A percentile compares a stretch with the other conserved stretches of the same genome.
These are phyloP conservation scores for Erethizon dorsatum DNA, from an alignment of 2,797 vertebrate genomes.

Conservation along the genomic window DNA sequence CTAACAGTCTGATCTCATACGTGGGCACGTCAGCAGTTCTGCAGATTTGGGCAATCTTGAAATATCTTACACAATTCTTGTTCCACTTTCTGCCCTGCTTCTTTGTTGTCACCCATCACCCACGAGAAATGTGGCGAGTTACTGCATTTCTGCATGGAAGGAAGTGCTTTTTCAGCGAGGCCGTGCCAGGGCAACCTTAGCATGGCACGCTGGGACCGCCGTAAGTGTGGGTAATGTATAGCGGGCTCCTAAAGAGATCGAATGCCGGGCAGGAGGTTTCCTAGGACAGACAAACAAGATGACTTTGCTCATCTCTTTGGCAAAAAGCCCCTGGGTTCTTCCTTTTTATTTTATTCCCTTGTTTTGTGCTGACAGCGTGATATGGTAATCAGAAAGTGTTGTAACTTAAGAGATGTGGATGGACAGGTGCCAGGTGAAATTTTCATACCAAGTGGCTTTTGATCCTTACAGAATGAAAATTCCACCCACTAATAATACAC, in stretches of 20 bases:
- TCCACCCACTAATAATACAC: background rate
- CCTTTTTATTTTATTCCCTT: constrained; percentile 7
- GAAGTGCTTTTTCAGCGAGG: background rate
- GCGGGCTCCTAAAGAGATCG: background rate
- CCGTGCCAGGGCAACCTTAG: background rate
- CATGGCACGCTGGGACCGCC: background rate
- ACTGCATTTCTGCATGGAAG: background rate
- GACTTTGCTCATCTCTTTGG: background rate
- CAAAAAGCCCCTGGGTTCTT: background rate
- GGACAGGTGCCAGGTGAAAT: constrained; percentile 41
- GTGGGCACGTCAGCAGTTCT: background rate
- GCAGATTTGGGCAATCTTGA: background rate
- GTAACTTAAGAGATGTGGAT: background rate
- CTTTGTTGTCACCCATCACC: background rate
- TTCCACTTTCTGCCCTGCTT: background rate
- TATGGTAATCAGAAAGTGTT: constrained; percentile 7
- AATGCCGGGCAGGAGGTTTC: background rate
- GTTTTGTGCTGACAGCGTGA: constrained; percentile 9
- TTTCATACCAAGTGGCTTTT: constrained; percentile 50
- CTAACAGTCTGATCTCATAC: background rate
- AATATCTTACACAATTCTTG: background rate
- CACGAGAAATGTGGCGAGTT: background rate
- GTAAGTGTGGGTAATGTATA: background rate
- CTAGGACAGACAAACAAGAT: background rate
- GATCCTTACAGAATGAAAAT: constrained; percentile 14